Base-by-base conservation (phyloP, 1,140 invertebrate genomes). In the Drosophila aff. region DNA sequence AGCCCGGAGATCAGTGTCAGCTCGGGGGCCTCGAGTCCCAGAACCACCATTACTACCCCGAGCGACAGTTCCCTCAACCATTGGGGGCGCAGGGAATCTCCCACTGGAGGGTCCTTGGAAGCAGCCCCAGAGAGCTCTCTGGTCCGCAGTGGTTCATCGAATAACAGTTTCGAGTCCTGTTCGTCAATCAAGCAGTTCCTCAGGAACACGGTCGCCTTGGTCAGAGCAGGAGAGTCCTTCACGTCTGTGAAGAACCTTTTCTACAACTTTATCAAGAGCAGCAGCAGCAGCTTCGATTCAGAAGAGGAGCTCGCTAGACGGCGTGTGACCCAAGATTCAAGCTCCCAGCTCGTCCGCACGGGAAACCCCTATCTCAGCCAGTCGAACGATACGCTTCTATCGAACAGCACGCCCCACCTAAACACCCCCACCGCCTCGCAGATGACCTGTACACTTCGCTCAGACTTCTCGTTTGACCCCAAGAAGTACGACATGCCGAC, bases 111-210 rank as follows among this genome's bases (percentile, higher is more conserved):
- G 3, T 16, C 21, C 2, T 9, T 3, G 13, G n/a, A 26, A 5
- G 16, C 13, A 16, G 0, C 38, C 2, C 1, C 11, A 3, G 28
- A 38, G 8, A 38, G 8, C 40, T 16, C n/a, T 9, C 18, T 44
- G 38, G 10, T 26, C 0, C 31, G n/a, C 5, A 9, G 21, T 36
- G 28, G 38, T 6, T 43, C 61, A 1, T 3, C n/a, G 7, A 47
- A 47, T 9, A 26, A 28, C n/a, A 44, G 21, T 11, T 7, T 66
- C 2, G 23, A 31, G 1, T 23, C 40, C 10, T 16, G 13, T 18
- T 40, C 31, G 15, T 68, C 67, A 15, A 71, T 71, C 7, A 68
- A 31, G 15, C 23, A 55, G 40, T 71, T 71, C 10, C 64, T 71
- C 2, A 38, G 33, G 8, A 47, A 16, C 64, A 71, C 67, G 13